Base-by-base conservation (phyloP, 2,888 invertebrate genomes). In the Entomobrya multifasciata region DNA sequence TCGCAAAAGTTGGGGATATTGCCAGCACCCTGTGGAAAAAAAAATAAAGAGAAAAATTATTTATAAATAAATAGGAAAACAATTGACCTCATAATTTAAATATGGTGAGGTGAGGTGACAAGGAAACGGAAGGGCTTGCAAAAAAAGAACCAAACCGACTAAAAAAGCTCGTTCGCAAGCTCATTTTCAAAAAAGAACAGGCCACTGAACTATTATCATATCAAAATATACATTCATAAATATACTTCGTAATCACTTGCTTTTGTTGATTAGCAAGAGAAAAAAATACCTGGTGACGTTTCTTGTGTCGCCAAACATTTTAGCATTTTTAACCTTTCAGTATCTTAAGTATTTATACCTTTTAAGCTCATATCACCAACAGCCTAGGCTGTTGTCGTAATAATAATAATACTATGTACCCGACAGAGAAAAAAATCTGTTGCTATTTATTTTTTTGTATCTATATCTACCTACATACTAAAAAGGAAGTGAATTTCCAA, bases 1-100 rank as follows among this genome's bases (percentile, higher is more conserved):
- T 96, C 96, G 93, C 98, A 98, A 93, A 98, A 98, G 93, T 96
- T 96, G 87, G 96, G 95, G 91, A 98, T 97, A 92, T 97, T 98
- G 44, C 97, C 97, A 79, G 97, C 95, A 36, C 96, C 95, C 94
- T 95, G 92, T 49, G n/a, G n/a, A n/a, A 92, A 92, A 30, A 86
- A 88, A 89, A 88, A 87, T 85, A 22, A n/a, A 67, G 78, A 60
- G 11, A 36, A 22, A 41, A n/a, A 47, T 13, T 13, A 17, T 22
- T 67, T 17, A 1, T 4, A 17, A 1, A 74, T n/a, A 1, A n/a
- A 52, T 17, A 55, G 1, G n/a, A 1, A 60, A 8, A 6, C 27
- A 25, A 25, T 1, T 60, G 60, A 60, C 60, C 60, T 60, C 11
- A 60, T 25, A 25, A n/a, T n/a, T n/a, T n/a, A n/a, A n/a, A n/a